phyloP scores from a whole-genome alignment of 2,888 invertebrate genomes.

The Mantis religiosa region DNA sequence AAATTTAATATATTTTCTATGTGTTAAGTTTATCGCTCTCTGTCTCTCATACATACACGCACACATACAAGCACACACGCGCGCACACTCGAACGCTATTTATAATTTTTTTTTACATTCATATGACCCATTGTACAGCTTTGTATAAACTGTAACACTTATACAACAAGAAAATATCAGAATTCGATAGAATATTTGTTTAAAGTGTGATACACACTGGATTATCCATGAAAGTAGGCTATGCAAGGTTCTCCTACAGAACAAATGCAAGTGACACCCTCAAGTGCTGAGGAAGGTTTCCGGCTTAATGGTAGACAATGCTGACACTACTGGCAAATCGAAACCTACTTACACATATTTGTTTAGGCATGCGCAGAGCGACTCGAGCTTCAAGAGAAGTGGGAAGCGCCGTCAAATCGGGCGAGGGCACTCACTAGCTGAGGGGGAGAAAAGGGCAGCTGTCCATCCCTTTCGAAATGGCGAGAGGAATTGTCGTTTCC shows the following conservation, averaged over 20 bases:
- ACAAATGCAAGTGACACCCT: background rate
- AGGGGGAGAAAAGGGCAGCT: background rate
- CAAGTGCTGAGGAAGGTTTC: background rate
- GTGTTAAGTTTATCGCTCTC: too few species aligned
- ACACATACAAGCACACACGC: too few species aligned
- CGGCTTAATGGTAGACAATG: background rate
- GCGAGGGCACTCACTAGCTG: background rate
- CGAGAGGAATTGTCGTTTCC: background rate
- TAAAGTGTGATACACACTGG: too few species aligned
- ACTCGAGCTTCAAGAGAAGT: background rate
- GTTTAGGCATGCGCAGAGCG: background rate
- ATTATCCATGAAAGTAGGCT: background rate
- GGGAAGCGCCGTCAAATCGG: background rate
- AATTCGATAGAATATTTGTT: too few species aligned
- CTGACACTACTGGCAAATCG: background rate
- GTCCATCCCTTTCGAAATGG: background rate
- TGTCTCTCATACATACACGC: too few species aligned
- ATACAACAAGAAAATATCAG: too few species aligned
- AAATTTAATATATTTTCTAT: too few species aligned
- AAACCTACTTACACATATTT: background rate
- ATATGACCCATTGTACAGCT: too few species aligned
- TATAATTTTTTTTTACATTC: too few species aligned
- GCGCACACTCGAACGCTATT: too few species aligned
- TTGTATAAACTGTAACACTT: too few species aligned
- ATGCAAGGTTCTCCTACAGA: background rate